A percentile compares a stretch with the other conserved stretches of the same genome.
phyloP scores from a whole-genome alignment of 2,797 vertebrate genomes.

The Menidia menidia region DNA sequence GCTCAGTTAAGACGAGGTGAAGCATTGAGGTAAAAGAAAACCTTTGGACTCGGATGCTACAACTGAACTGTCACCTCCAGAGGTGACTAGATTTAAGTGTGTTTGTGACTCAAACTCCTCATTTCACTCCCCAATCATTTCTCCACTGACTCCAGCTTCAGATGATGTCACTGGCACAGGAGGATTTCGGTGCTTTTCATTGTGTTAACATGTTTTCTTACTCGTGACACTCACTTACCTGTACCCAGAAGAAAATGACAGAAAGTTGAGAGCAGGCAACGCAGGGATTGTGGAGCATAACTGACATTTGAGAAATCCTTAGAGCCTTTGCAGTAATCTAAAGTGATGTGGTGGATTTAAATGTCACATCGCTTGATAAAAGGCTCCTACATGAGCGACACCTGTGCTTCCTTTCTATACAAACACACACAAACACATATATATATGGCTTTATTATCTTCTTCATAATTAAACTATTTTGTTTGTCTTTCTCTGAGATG shows the following conservation, averaged over 20 bases:
- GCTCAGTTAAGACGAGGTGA: conserved; percentile 6
- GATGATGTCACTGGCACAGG: not conserved
- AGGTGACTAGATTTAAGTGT: not conserved
- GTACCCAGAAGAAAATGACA: not conserved
- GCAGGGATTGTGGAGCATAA: not conserved
- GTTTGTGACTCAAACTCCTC: not conserved
- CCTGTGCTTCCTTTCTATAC: not conserved
- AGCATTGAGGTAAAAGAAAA: not conserved
- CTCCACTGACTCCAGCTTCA: not conserved
- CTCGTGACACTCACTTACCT: not conserved
- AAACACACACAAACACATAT: too few relatives aligned
- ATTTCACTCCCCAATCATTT: not conserved
- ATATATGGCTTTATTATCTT: too few relatives aligned
- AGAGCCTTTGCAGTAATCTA: not conserved
- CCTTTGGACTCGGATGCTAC: not conserved
- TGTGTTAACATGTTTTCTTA: not conserved
- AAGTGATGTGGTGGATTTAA: not conserved
- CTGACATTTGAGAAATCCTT: conserved; percentile 7
- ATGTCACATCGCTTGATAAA: not conserved
- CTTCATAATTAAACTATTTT: too few relatives aligned
- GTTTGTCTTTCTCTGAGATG: too few relatives aligned
- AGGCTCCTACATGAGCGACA: not conserved
- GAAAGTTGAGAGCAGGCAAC: not conserved
- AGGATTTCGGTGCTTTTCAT: not conserved
- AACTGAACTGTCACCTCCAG: not conserved